Conservation (phyloP, 2,888 invertebrate genomes). For the Boloria selene region DNA sequence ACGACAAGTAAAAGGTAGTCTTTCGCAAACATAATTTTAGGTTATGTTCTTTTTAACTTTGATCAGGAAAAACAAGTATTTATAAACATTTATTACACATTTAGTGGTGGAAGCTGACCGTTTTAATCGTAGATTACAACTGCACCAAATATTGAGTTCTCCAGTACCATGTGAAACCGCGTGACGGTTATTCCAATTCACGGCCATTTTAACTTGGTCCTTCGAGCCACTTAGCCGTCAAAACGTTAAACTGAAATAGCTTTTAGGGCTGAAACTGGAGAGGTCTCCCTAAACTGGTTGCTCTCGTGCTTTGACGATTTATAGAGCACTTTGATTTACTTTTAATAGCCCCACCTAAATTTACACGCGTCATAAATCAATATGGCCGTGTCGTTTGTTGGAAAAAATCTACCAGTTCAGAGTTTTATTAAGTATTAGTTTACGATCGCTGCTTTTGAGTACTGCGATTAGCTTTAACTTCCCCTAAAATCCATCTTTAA, state of each 20-base stretch:
- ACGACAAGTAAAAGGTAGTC: too few species aligned
- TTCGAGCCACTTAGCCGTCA: conserved; percentile 34
- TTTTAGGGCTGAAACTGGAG: conserved; percentile 29
- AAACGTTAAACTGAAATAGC: conserved; percentile 29
- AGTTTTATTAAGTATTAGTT: conserved; percentile 15
- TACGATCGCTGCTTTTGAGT: background rate
- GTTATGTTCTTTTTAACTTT: too few species aligned
- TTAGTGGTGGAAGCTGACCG: conserved; percentile 12
- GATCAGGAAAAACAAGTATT: background rate
- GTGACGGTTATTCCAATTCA: conserved; percentile 34
- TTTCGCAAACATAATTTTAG: too few species aligned
- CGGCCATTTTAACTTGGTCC: conserved; percentile 33
- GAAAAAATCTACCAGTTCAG: conserved; percentile 33
- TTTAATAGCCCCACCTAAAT: conserved; percentile 57
- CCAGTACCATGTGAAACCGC: conserved; percentile 36
- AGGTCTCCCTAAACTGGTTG: conserved; percentile 39
- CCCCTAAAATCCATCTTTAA: too few species aligned
- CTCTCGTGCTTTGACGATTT: conserved; percentile 48
- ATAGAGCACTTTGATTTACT: conserved; percentile 49
- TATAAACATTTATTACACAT: background rate
- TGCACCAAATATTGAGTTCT: conserved; percentile 35
- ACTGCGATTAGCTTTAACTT: background rate
- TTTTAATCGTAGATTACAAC: conserved; percentile 31
- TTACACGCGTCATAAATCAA: conserved; percentile 52
- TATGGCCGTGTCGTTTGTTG: conserved; percentile 43